phyloP scores from a whole-genome alignment of 2,888 invertebrate species.

The Brachyptera putata region DNA sequence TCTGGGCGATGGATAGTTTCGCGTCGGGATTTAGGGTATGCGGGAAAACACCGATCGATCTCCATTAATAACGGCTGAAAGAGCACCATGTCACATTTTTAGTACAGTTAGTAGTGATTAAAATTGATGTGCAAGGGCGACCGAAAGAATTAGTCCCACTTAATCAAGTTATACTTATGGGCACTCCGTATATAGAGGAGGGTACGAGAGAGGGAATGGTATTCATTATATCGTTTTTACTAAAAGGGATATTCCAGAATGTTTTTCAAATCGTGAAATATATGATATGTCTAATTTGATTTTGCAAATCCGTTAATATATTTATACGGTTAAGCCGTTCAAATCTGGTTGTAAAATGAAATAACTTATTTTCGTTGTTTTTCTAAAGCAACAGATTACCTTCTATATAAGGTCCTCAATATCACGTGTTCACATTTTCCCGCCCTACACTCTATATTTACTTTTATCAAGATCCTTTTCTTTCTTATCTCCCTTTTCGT shows the following conservation, averaged over 20 bases:
- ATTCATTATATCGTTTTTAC: no score
- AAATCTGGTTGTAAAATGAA: no score
- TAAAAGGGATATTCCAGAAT: conserved; percentile 13
- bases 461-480: conserved; percentile 11
- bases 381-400: no score
- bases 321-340: no score
- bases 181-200: no score
- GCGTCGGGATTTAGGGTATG: no score
- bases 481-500: conserved; percentile 7
- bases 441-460: background rate
- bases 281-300: conserved; percentile 14
- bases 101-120: conserved; percentile 23
- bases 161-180: conserved; percentile 24
- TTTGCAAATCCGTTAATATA: no score
- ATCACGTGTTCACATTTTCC: background rate
- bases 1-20: background rate
- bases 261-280: conserved; percentile 19
- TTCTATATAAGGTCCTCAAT: no score
- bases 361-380: no score
- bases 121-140: conserved; percentile 24
- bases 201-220: no score
- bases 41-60: no score
- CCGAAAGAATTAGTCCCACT: conserved; percentile 16
- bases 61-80: conserved; percentile 17
- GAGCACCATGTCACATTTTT: conserved; percentile 15